phyloP scores from a whole-genome alignment of 2,113 vertebrate species.

The Progne subis region DNA sequence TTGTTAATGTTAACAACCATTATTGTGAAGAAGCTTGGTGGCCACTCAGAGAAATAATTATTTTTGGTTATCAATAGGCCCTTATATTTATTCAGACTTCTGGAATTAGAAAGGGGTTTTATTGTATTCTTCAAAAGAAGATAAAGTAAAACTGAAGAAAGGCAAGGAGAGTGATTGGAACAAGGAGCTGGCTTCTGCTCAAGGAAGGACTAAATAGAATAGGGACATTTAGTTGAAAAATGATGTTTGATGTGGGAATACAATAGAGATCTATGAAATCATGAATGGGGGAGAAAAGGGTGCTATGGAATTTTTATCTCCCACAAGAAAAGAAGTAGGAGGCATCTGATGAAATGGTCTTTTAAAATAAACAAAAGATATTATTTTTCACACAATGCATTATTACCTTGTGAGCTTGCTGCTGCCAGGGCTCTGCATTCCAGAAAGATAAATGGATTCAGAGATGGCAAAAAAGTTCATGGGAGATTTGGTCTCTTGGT shows the following conservation, averaged over 20 bases:
- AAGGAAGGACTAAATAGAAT: constrained; percentile 46
- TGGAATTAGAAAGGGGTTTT: constrained; percentile 16
- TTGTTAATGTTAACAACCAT: neutral
- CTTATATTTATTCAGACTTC: constrained; percentile 33
- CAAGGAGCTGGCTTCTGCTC: constrained; percentile 12
- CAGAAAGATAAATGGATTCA: constrained; percentile 46
- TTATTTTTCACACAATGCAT: constrained; percentile 14
- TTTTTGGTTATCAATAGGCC: neutral
- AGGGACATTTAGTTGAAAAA: constrained; percentile 47
- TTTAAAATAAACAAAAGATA: constrained; percentile 61
- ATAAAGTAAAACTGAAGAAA: constrained; percentile 21
- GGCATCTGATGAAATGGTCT: constrained; percentile 23
- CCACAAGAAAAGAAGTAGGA: constrained; percentile 33
- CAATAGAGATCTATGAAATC: constrained; percentile 47
- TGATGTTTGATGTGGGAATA: constrained; percentile 38
- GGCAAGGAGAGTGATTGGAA: constrained; percentile 5
- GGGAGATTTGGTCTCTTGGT: constrained; percentile 32
- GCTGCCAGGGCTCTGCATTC: neutral
- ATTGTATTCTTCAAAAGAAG: constrained; percentile 2
- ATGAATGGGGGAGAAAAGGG: constrained; percentile 7
- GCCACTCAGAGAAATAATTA: neutral
- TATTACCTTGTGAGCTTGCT: constrained; percentile 9
- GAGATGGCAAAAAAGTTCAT: neutral
- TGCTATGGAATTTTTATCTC: constrained; percentile 49
- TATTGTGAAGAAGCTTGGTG: neutral